Base-by-base conservation (phyloP, 2,113 vertebrate genomes). In the Plecturocebus donacophilus region DNA sequence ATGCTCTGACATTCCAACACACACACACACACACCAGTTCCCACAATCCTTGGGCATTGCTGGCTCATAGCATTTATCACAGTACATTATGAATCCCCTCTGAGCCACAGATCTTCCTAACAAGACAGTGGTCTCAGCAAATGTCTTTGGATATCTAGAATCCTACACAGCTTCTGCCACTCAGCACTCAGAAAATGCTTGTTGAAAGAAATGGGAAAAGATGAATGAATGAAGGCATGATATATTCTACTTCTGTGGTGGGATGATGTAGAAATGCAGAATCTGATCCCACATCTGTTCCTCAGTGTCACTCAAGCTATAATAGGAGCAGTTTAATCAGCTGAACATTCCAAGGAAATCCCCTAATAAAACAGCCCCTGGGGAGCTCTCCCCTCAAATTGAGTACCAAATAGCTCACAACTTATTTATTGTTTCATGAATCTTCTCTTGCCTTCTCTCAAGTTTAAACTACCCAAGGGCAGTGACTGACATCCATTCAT, bases 351-450 rank as follows among this genome's bases (percentile, higher is more conserved):
- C 30, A 61, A 92, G n/a, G 30, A 80, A 56, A 70, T 54, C 21
- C 76, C 61, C 40, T 87, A 81, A 85, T 32, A 54, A 70, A 94
- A 87, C 0, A 58, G 56, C 6, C 68, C 21, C 23, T 17, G 70
- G 38, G 54, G 52, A 87, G 35, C 54, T 83, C 58, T 90, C 58
- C 35, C 45, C 56, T 95, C 81, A 95, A 80, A 87, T 5, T 68
- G 58, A 82, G 40, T 40, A 92, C 27, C 47, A 54, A 56, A 12
- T 61, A n/a, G 32, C 16, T 95, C 58, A 81, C 56, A 58, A 79
- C 17, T 56, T 56, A 79, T 61, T 93, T 89, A 87, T 35, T 79
- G 54, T 83, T 87, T 70, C 85, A 92, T 47, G 82, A 92, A 87
- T 87, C 70, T 90, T 66, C 38, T 56, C 64, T 32, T 84, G 11